Evolutionary conservation across 2,888 invertebrate genomes (phyloP), one percentile per base, ranked within the genome.

Genomic region (Phaonia tiefii): DNA sequence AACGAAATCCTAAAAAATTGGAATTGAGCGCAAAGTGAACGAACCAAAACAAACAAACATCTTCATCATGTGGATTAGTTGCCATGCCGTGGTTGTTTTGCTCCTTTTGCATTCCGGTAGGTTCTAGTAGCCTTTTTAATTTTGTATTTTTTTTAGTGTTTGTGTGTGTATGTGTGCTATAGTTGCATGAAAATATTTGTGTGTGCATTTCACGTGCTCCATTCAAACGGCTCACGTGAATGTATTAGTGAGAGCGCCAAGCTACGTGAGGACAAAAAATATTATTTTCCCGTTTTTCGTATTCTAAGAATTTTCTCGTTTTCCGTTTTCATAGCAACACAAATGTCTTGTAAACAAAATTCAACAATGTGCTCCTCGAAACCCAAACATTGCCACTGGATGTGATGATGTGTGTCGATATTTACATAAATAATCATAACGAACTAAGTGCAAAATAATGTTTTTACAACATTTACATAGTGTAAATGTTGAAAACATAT

Each of bases 51-150:
- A 31, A 44, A 86, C 86, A 86, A 85, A 86, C 89, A 89, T 86
- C 31, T 31, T 31, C 89, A 89, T 86, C 89, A 90, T 90, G 90
- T 89, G 90, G 90, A 90, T 90, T 90, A 90, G 90, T 88, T 89
- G 89, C 87, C 89, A 90, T 89, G 86, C 89, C 85, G 88, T 89
- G 86, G 86, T 89, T 85, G 86, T 90, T 87, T 87, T 89, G 87
- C 86, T 90, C 85, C 89, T 90, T 84, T 87, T 89, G 85, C 87
- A 88, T 87, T 87, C 89, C 82, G 90, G 90, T 90, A 90, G 86
- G 90, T 89, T 78, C 75, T 85, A 51, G 58, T 71, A 31, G 42
- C 69, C 49, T 74, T 69, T 26, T 26, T 37, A 22, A 39, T 22
- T 42, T 54, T 20, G 4, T 10, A 5, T 31, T 31, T 31, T 31